phyloP scores from a whole-genome alignment of 2,888 invertebrate genomes.

The Arctia plantaginis region DNA sequence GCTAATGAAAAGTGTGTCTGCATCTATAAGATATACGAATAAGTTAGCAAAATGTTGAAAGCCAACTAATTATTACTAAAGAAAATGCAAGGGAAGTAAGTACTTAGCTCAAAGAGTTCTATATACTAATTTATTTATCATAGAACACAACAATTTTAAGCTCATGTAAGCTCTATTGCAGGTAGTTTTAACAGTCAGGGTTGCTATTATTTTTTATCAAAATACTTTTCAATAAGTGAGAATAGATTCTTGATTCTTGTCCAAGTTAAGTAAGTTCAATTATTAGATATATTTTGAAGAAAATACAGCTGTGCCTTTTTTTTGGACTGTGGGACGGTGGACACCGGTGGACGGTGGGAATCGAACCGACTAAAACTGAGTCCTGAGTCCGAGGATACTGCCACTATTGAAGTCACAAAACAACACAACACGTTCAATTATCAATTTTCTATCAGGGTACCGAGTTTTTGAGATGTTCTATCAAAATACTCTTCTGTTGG shows the following conservation, averaged over 20 bases:
- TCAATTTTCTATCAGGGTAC: background rate
- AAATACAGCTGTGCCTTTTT: no score
- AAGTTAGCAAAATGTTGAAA: slow-evolving; percentile 7
- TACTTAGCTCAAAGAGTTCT: slow-evolving; percentile 22
- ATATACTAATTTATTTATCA: slow-evolving; percentile 29
- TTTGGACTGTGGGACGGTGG: no score
- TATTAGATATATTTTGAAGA: background rate
- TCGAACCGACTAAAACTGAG: no score
- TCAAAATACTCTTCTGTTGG: no score
- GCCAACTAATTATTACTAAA: slow-evolving; percentile 26
- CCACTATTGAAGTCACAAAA: no score
- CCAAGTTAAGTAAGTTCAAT: no score
- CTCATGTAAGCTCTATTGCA: slow-evolving; percentile 19
- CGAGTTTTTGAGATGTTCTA: no score
- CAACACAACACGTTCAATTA: no score
- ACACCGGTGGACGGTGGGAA: no score
- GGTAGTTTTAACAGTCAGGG: slow-evolving; percentile 16
- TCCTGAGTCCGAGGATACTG: no score
- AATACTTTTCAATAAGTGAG: background rate
- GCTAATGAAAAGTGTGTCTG: background rate
- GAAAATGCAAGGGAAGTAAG: slow-evolving; percentile 5
- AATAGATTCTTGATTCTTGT: no score
- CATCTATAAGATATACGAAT: no score
- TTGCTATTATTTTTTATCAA: background rate
- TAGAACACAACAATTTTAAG: slow-evolving; percentile 22